phyloP scores from a whole-genome alignment of 1,140 invertebrate species.

The Drosophila tropicalis region DNA sequence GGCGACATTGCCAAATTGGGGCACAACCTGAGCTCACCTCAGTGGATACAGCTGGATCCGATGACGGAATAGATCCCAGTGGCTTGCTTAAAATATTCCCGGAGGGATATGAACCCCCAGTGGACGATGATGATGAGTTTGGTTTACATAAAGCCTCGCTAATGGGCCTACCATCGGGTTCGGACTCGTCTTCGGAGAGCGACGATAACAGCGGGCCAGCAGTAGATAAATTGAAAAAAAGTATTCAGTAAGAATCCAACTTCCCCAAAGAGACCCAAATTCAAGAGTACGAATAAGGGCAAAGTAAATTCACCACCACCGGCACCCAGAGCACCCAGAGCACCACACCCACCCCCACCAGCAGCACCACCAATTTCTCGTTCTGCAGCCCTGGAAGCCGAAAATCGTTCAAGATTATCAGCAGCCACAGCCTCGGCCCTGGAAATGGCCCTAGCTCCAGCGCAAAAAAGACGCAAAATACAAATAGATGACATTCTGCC shows the following conservation, averaged over 20 bases:
- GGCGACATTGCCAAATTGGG: not conserved
- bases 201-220: too few relatives aligned
- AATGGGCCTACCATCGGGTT: not conserved
- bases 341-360: not conserved
- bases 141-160: not conserved
- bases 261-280: not conserved
- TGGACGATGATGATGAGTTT: not conserved
- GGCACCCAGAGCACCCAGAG: too few relatives aligned
- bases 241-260: not conserved
- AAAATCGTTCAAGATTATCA: not conserved
- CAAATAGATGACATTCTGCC: not conserved
- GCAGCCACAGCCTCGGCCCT: not conserved
- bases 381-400: too few relatives aligned
- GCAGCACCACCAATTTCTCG: too few relatives aligned
- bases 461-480: not conserved
- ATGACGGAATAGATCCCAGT: not conserved
- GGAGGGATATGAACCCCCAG: not conserved
- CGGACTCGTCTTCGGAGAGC: too few relatives aligned
- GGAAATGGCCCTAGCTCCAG: not conserved
- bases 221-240: too few relatives aligned
- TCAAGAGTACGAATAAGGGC: not conserved
- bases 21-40: not conserved
- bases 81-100: not conserved
- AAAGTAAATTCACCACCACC: too few relatives aligned
- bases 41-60: not conserved